These are phyloP conservation scores for Ramphastos sulfuratus DNA, from an alignment of 2,113 vertebrate genomes.

Conservation along the genomic window DNA sequence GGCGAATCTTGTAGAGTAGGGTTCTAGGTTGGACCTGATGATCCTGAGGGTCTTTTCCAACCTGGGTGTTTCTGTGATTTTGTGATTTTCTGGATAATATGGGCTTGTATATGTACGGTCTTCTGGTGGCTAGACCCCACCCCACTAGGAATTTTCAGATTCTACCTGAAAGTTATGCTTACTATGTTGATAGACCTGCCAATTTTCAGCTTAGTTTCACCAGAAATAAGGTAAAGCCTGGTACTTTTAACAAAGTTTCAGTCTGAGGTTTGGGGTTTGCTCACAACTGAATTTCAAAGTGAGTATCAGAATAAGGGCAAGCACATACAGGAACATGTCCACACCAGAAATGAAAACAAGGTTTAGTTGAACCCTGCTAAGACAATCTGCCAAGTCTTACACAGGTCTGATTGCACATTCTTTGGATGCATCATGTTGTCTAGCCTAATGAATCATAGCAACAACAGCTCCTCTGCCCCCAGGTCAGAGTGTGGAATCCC, in stretches of 20 bases:
- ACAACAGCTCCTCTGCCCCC: neutral
- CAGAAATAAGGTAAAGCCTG: constrained; percentile 3
- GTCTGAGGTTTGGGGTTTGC: constrained; percentile 3
- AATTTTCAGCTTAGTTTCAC: neutral
- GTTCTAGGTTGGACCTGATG: too few relatives aligned
- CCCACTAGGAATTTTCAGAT: neutral
- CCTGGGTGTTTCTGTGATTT: too few relatives aligned
- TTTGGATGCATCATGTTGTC: neutral
- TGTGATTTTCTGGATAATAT: neutral
- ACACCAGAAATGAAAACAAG: constrained; percentile 5
- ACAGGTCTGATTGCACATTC: neutral
- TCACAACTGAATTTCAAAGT: constrained; percentile 27
- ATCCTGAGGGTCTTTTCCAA: too few relatives aligned
- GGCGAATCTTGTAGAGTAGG: too few relatives aligned
- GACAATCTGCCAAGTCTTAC: neutral
- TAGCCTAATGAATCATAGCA: neutral
- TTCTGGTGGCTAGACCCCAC: neutral
- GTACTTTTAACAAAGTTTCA: neutral
- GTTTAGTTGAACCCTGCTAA: neutral
- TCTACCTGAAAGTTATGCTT: neutral
- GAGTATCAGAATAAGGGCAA: neutral
- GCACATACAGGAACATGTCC: neutral
- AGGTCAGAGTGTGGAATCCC: neutral
- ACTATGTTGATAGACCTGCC: neutral
- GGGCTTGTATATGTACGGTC: neutral